Base-by-base conservation (phyloP, 1,140 invertebrate species). In the Orius laevigatus region DNA sequence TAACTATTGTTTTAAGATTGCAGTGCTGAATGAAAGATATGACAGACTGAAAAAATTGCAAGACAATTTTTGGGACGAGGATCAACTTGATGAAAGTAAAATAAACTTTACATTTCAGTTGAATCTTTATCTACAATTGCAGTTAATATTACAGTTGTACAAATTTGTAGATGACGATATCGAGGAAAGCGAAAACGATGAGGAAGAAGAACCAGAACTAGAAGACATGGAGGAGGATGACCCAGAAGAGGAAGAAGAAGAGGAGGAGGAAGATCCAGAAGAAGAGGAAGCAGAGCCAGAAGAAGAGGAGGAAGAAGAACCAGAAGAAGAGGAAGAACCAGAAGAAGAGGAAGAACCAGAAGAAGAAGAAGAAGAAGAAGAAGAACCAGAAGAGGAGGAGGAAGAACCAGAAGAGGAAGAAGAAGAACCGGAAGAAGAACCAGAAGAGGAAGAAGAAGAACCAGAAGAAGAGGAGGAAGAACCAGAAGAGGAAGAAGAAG, bases 371-470 rank as follows among this genome's bases (percentile, higher is more conserved):
- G n/a, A n/a, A 25, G 56, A 62, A n/a, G 56, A 64, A 8, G 55
- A 50, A n/a, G 64, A 68, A n/a, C 56, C 62, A 6, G 65, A 66
- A 14, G 34, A 53, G 9, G 50, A 53, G 43, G 47, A 42, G n/a
- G 60, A 63, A 32, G 61, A 64, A 25, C 56, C 60, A 18, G 53
- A 55, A 59, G 2, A 62, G 62, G 33, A 44, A 48, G 53, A 64
- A 36, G 60, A 63, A 34, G n/a, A 33, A n/a, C 4, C 15, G 0
- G 34, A 42, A 40, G 47, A 50, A 32, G 48, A 18, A 59, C 14
- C 40, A 6, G 18, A 42, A 63, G 33, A 35, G 44, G 50, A n/a
- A 25, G 25, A 25, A 25, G 25, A 25, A 25, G 25, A 25, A 25
- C 25, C 25, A 4, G 25, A 25, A 25, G 25, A 25, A n/a, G 25